Conservation (phyloP, 2,113 vertebrate genomes). For the Tetrao urogallus region DNA sequence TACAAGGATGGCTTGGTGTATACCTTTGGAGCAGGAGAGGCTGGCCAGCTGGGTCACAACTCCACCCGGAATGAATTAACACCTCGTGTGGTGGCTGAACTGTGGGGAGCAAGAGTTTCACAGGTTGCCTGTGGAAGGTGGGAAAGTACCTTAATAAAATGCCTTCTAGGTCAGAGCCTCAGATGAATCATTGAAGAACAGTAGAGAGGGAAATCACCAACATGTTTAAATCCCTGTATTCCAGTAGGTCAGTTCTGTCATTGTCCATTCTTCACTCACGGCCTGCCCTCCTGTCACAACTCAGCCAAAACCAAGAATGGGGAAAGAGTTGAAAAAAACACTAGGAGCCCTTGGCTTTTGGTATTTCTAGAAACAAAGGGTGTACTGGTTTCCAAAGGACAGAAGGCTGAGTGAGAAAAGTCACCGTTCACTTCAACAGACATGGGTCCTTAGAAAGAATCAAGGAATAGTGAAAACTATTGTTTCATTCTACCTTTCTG, state of each 20-base stretch:
- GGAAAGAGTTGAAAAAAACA: neutral
- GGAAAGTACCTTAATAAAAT: neutral
- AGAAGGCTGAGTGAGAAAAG: neutral
- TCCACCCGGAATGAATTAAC: slow-evolving; percentile 59
- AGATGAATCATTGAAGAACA: neutral
- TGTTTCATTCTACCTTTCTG: neutral
- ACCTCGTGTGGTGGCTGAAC: slow-evolving; percentile 74
- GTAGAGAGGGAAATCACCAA: neutral
- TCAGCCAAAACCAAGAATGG: neutral
- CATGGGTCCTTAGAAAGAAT: neutral
- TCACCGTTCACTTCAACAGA: neutral
- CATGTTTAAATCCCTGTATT: neutral
- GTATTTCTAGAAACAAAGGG: neutral
- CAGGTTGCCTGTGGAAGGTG: slow-evolving; percentile 80
- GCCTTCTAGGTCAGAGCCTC: neutral
- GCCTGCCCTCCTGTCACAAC: neutral
- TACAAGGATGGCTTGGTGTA: slow-evolving; percentile 78
- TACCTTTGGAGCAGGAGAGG: slow-evolving; percentile 79
- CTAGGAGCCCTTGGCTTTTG: neutral
- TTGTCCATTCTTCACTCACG: neutral
- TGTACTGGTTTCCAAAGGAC: neutral
- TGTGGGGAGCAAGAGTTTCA: slow-evolving; percentile 68
- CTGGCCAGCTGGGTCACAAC: slow-evolving; percentile 83
- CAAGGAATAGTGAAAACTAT: neutral
- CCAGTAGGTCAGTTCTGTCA: neutral